A percentile compares a stretch with the other conserved stretches of the same genome.
Evolutionary conservation across 1,140 invertebrate species (phyloP).

Genomic region (Sipha flava): DNA sequence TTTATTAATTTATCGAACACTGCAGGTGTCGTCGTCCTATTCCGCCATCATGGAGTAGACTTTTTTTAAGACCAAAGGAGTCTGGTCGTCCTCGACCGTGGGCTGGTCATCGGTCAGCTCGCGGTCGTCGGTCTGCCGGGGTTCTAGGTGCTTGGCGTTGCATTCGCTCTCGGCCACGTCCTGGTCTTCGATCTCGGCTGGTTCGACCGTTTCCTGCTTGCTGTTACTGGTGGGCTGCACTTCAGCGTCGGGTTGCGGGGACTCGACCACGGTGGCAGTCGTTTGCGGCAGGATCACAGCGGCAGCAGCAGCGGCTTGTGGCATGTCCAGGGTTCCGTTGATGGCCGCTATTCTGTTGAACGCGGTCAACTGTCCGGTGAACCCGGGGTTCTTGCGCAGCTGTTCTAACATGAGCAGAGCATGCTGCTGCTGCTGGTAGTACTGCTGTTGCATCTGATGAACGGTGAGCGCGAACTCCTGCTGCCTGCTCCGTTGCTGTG

Average conservation of each 20-base stretch:
- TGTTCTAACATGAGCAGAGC: background rate
- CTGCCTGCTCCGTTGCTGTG: background rate
- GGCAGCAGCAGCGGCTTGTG: background rate
- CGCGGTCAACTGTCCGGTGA: background rate
- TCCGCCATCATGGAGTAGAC: background rate
- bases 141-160: background rate
- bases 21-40: no score
- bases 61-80: background rate
- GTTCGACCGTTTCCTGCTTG: background rate
- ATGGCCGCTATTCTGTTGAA: no score
- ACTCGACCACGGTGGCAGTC: no score
- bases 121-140: background rate
- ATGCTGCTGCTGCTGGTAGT: conserved; percentile 14
- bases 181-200: background rate
- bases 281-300: no score
- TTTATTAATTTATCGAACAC: no score
- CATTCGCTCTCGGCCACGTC: background rate
- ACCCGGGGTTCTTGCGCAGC: background rate
- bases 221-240: fast-evolving
- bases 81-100: background rate
- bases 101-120: background rate
- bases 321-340: no score
- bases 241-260: no score
- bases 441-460: conserved; percentile 10
- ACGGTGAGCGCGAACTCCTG: background rate